These are phyloP conservation scores for Chaunax sp. DNA, from an alignment of 2,797 vertebrate genomes.

Conservation along the genomic window DNA sequence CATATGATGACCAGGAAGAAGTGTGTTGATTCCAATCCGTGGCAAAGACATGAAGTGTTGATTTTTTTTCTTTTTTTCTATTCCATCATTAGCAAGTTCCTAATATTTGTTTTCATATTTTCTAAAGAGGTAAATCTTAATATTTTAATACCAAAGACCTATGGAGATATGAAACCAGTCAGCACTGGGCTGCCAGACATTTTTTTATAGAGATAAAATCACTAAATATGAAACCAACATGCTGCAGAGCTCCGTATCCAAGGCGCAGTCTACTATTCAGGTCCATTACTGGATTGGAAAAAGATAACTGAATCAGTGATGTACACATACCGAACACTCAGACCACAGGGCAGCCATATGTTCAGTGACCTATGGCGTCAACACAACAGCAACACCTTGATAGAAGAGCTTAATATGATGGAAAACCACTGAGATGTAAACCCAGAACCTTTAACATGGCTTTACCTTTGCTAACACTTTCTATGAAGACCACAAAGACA, in stretches of 20 bases:
- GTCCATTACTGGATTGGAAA: slow-evolving; percentile 56
- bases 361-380: slow-evolving; percentile 54
- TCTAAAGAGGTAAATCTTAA: too few relatives aligned
- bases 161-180: too few relatives aligned
- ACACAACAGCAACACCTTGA: slow-evolving; percentile 50
- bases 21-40: slow-evolving; percentile 63
- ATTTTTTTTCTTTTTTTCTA: slow-evolving; percentile 34
- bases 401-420: slow-evolving; percentile 32
- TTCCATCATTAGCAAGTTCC: slow-evolving; percentile 7
- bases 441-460: slow-evolving; percentile 2
- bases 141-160: too few relatives aligned
- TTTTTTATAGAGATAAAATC: not conserved
- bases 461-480: too few relatives aligned
- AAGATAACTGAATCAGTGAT: slow-evolving; percentile 54
- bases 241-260: slow-evolving; percentile 12
- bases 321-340: slow-evolving; percentile 36
- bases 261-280: slow-evolving; percentile 20
- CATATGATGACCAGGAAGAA: slow-evolving; percentile 51
- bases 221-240: slow-evolving; percentile 19
- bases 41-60: slow-evolving; percentile 57
- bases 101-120: slow-evolving; percentile 14
- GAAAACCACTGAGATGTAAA: slow-evolving; percentile 8
- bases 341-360: slow-evolving; percentile 30
- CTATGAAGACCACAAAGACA: too few relatives aligned
- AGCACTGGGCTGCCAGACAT: too few relatives aligned